These are phyloP conservation scores for Ivindomyrus marchei DNA, from an alignment of 2,113 vertebrate species.

Conservation along the genomic window DNA sequence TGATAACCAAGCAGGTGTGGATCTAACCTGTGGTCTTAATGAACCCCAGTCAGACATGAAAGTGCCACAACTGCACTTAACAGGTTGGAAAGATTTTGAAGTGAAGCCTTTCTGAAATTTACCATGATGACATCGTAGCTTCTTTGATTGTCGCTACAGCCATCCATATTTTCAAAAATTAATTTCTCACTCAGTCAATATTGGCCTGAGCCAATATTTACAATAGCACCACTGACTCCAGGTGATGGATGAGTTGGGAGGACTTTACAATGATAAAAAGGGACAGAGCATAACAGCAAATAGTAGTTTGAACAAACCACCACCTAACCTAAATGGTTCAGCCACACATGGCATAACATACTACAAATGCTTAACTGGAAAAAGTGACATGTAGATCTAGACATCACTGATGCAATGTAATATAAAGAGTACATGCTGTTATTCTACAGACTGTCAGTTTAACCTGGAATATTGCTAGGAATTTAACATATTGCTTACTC, in stretches of 20 bases:
- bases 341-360: neutral
- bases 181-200: neutral
- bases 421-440: too few species aligned
- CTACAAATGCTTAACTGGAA: neutral
- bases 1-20: neutral
- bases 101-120: neutral
- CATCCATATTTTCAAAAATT: neutral
- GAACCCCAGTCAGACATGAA: neutral
- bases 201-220: neutral
- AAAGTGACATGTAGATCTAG: neutral
- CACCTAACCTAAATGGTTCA: neutral
- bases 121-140: neutral
- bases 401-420: too few species aligned
- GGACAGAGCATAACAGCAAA: neutral
- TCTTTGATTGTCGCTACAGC: neutral
- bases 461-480: too few species aligned
- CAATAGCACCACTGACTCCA: neutral
- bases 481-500: too few species aligned
- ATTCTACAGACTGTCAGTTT: too few species aligned
- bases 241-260: neutral
- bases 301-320: neutral
- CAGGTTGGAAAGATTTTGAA: neutral
- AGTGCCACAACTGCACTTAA: neutral
- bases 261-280: neutral
- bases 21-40: neutral